These are phyloP conservation scores for Lepus timidus DNA, from an alignment of 2,113 vertebrate genomes.

Conservation along the genomic window DNA sequence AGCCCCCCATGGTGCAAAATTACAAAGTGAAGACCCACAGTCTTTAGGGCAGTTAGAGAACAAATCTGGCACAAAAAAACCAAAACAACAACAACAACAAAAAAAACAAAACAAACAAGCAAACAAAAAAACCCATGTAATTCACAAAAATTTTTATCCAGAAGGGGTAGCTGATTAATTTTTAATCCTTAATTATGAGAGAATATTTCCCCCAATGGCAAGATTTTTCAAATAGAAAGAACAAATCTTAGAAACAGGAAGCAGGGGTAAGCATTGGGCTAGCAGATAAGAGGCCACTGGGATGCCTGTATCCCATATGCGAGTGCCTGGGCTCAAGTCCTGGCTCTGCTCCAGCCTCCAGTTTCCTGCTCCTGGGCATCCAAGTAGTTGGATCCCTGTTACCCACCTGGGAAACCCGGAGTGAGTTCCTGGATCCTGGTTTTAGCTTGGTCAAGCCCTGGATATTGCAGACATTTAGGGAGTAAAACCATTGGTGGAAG, in stretches of 20 bases:
- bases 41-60: neutral
- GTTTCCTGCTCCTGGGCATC: no score
- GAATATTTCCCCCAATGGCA: neutral
- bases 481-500: no score
- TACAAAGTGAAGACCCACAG: constrained; percentile 56
- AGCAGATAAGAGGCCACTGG: no score
- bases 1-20: constrained; percentile 37
- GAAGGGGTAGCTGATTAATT: constrained; percentile 17
- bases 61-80: neutral
- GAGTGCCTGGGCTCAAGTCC: no score
- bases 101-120: neutral
- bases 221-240: neutral
- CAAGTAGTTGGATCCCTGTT: no score
- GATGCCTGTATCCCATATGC: no score
- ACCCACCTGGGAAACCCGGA: no score
- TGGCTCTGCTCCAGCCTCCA: no score
- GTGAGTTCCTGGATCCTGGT: no score
- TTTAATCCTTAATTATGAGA: neutral
- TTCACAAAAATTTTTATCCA: neutral
- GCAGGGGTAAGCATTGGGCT: neutral
- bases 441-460: no score
- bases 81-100: neutral
- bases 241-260: constrained; percentile 17
- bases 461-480: no score
- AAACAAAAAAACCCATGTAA: neutral